Base-by-base conservation (phyloP, 1,140 invertebrate genomes). In the Panonychus citri region DNA sequence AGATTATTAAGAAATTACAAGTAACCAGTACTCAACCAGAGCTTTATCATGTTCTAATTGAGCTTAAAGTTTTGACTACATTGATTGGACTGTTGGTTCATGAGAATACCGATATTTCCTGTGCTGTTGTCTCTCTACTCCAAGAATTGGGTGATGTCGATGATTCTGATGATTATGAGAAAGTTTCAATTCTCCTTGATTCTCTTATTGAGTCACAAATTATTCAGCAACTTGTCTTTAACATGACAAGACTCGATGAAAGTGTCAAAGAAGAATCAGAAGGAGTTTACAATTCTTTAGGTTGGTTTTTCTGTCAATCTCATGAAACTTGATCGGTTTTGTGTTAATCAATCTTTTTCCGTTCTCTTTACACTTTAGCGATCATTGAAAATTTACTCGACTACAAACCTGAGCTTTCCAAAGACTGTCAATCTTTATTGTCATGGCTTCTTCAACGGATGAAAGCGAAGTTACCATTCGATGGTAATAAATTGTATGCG, bases 111-210 rank as follows among this genome's bases (percentile, higher is more conserved):
- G 66, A 70, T 59, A 73, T 76, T 24, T 64, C 70, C 17, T 70
- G 73, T 54, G 68, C 71, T 57, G 70, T 73, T 55, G 68, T 75
- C 27, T 64, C 71, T 62, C 59, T 74, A n/a, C 60, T 77, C 49
- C 77, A 96, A 76, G 93, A 98, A 71, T 69, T 98, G 19, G 94
- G 90, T 19, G 94, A 98, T 74, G 81, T 90, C 17, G 93, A 97
- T 69, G 34, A 62, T 17, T 15, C 30, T 15, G 62, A 42, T 43
- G 27, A 57, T 50, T n/a, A 53, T 15, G 48, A 57, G 15, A 25
- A 58, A 30, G n/a, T 60, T 52, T 27, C 21, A n/a, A 24, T 49
- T 49, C 53, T 61, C 12, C 52, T 88, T 51, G 80, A 81, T 64
- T 76, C 80, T 5, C 68, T 93, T 61, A 73, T 93, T 15, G 81